Evolutionary conservation across 2,113 vertebrate genomes (phyloP).

Genomic region (Regulus satrapa): DNA sequence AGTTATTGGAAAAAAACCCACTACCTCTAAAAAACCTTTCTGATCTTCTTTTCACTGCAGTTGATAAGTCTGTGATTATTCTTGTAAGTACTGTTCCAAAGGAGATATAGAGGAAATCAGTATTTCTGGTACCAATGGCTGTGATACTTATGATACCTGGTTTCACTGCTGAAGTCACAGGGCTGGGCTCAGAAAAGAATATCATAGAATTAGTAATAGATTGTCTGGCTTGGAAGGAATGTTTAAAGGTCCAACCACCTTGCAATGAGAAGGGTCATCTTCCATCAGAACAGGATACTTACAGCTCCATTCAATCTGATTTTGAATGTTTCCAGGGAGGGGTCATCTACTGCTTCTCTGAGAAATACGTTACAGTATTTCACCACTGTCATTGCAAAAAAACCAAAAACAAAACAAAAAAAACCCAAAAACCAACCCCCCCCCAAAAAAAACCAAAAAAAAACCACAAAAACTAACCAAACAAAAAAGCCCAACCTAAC

Average conservation of each 20-base stretch:
- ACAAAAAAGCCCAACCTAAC: too few relatives aligned
- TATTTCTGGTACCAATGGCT: background rate
- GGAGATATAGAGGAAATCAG: background rate
- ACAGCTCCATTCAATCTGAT: background rate
- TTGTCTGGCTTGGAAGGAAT: background rate
- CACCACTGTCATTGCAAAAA: background rate
- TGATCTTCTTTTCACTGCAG: background rate
- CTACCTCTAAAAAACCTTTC: background rate
- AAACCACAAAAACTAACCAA: too few relatives aligned
- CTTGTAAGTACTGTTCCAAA: background rate
- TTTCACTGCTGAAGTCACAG: background rate
- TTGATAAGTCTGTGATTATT: background rate
- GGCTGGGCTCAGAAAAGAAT: background rate
- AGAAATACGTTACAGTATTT: background rate
- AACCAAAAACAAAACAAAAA: too few relatives aligned
- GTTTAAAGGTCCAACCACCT: background rate
- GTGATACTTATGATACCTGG: background rate
- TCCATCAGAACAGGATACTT: background rate
- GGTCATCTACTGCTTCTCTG: background rate
- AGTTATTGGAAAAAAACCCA: background rate
- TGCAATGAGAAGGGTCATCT: background rate
- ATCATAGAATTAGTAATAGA: background rate
- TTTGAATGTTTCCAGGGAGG: background rate
- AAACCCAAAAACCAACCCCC: too few relatives aligned
- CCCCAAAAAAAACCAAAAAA: too few relatives aligned